Evolutionary conservation across 2,888 invertebrate genomes (phyloP).

Genomic region (Leucophenga maculata): DNA sequence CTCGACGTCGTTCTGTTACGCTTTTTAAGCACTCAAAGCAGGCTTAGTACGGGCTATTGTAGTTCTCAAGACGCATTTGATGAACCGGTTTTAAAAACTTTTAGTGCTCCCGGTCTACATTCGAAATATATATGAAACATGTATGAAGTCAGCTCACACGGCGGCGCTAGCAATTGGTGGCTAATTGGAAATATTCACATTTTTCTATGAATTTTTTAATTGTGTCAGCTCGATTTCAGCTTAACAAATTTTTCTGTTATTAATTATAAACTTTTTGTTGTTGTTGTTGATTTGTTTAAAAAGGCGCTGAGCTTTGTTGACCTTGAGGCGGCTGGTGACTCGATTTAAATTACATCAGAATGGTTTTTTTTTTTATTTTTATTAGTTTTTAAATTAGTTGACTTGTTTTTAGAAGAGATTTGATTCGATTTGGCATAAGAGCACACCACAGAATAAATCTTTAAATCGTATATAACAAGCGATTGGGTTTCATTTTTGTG

Average conservation of each 20-base stretch:
- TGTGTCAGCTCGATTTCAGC: not conserved
- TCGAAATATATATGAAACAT: too few species aligned
- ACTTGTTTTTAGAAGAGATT: not conserved
- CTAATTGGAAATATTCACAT: not conserved
- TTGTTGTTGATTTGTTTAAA: not conserved
- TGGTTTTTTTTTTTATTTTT: not conserved
- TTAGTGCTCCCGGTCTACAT: too few species aligned
- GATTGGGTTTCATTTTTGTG: too few species aligned
- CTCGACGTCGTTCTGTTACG: not conserved
- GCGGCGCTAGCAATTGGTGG: not conserved
- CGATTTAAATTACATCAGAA: slow-evolving; percentile 1
- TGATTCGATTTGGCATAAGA: not conserved
- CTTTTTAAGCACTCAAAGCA: too few species aligned
- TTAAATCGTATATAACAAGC: too few species aligned
- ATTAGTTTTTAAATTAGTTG: too few species aligned
- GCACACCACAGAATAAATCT: too few species aligned
- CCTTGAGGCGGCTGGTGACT: not conserved
- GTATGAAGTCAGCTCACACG: not conserved
- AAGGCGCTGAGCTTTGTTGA: too few species aligned
- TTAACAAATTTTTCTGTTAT: not conserved
- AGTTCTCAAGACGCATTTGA: not conserved
- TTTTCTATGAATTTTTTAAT: not conserved
- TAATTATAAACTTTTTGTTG: not conserved
- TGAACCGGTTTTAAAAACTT: too few species aligned
- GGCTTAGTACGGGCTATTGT: not conserved